phyloP scores from a whole-genome alignment of 2,888 invertebrate genomes.

The Punctoribates punctum region DNA sequence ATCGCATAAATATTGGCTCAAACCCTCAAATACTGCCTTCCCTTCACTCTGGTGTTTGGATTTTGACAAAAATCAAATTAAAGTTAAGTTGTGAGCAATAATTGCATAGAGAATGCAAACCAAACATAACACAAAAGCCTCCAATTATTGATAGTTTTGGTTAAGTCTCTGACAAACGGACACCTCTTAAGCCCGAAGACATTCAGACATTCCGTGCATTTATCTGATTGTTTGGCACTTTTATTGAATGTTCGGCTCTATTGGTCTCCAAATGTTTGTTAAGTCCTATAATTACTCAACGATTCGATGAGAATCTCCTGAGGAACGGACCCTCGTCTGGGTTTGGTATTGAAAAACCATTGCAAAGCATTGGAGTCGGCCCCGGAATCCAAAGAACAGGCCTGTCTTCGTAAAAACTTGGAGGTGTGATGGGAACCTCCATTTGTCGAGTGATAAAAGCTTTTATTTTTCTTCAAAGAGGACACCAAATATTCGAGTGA shows the following conservation, averaged over 20 bases:
- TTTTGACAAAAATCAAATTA: constrained; percentile 13
- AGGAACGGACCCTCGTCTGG: constrained; percentile 39
- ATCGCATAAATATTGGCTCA: constrained; percentile 25
- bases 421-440: not conserved
- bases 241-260: not conserved
- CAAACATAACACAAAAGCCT: not conserved
- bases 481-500: constrained; percentile 39
- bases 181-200: not conserved
- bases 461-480: constrained; percentile 35
- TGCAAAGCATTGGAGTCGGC: constrained; percentile 13
- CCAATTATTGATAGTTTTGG: not conserved
- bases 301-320: constrained; percentile 44
- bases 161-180: not conserved
- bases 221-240: constrained; percentile 6
- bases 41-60: not conserved
- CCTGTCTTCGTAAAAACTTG: constrained; percentile 33
- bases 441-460: constrained; percentile 19
- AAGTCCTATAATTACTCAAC: constrained; percentile 42
- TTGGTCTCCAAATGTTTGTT: not conserved
- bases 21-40: not conserved
- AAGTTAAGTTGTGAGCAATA: constrained; percentile 24
- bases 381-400: constrained; percentile 37
- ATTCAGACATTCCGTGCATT: not conserved
- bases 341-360: constrained; percentile 36
- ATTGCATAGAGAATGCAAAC: constrained; percentile 32